Percentiles rank a stretch among this genome's conserved stretches.
phyloP scores from a whole-genome alignment of 2,113 vertebrate genomes.

The Hippopotamus amphibius region DNA sequence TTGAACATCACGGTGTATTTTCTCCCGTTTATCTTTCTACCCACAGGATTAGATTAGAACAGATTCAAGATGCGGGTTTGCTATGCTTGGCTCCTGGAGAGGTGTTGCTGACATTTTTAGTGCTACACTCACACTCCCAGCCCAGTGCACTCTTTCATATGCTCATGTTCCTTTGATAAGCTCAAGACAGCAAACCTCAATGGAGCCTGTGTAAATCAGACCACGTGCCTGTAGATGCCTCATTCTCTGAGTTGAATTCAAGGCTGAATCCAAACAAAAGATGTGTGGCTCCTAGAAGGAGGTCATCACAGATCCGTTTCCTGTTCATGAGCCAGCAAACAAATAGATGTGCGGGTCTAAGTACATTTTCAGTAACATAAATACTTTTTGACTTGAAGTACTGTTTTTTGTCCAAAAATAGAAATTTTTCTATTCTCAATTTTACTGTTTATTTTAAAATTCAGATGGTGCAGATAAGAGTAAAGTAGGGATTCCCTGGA shows the following conservation, averaged over 20 bases:
- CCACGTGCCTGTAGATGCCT: not conserved
- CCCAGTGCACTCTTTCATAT: not conserved
- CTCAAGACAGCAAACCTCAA: not conserved
- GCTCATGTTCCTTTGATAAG: not conserved
- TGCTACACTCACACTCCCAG: not conserved
- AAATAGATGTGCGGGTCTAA: not conserved
- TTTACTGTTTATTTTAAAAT: constrained; percentile 51
- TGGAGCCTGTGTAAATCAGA: not conserved
- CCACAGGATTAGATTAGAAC: not conserved
- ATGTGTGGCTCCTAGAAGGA: not conserved
- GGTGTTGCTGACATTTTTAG: not conserved
- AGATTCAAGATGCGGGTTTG: not conserved
- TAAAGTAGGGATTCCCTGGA: not conserved
- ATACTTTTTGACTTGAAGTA: constrained; percentile 18
- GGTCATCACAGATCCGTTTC: not conserved
- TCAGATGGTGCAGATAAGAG: constrained; percentile 1
- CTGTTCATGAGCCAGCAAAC: not conserved
- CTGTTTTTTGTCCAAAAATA: constrained; percentile 24
- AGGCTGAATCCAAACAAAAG: not conserved
- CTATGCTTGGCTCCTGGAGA: not conserved
- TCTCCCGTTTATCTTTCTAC: not conserved
- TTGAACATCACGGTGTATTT: not conserved
- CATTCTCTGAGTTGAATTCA: not conserved
- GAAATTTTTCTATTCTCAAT: constrained; percentile 35
- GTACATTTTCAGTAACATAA: not conserved